Evolutionary conservation across 2,888 invertebrate genomes (phyloP), one percentile per base, ranked within the genome.

Genomic region (Phyllotreta cruciferae): DNA sequence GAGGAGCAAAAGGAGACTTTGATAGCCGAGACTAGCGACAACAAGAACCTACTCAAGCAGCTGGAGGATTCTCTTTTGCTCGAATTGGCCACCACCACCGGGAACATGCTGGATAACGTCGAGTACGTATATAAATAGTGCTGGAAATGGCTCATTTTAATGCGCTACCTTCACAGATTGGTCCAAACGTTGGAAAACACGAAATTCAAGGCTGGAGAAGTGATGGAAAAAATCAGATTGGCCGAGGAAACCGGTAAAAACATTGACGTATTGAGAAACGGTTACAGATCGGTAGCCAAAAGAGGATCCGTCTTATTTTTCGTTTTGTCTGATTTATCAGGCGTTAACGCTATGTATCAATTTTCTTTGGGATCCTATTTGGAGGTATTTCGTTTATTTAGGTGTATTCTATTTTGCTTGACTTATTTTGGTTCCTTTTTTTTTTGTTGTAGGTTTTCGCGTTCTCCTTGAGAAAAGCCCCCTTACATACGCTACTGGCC

Each of bases 51-150:
- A 3, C 82, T 96, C 54, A 90, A 92, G 60, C 89, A 91, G 47
- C 82, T 96, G 0, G 96, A 96, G 76, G 93, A 96, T 78, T 93
- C 93, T 0, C 81, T 96, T 56, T 83, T 96, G 1, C 82, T 91
- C 50, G 94, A 96, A 77, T 82, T 96, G 71, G 90, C 94, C 1
- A 91, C 91, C 0, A 93, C 93, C 0, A 89, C 91, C 0, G 96
- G 95, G 10, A 95, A 94, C 81, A 96, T 96, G 94, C 81, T 96
- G 75, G 96, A 96, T 77, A 96, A 96, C 72, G 88, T 90, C 0
- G 95, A 96, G 72, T 83, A 96, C 6, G 88, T 96, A 10, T 44
- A n/a, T 11, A 44, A 11, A 44, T 44, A 44, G 11, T 44, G 44
- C 6, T 13, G 9, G 10, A 44, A 44, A 44, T 41, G 41, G 10